These are phyloP conservation scores for Hypanus sabinus DNA, from an alignment of 2,113 vertebrate species.

Conservation along the genomic window DNA sequence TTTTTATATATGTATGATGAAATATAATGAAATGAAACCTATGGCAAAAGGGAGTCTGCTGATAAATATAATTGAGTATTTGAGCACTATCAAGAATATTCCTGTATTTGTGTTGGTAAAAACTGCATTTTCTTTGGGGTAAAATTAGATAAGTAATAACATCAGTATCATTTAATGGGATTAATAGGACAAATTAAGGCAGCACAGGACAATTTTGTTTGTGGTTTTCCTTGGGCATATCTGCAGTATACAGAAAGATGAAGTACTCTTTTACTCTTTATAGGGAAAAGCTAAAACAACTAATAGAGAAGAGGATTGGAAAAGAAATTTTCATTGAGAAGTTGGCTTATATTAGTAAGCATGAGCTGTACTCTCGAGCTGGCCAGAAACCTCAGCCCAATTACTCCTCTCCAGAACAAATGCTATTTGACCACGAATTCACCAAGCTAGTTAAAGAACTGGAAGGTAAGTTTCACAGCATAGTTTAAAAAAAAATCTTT, in stretches of 20 bases:
- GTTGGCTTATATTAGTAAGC: constrained; percentile 89
- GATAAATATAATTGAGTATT: not conserved
- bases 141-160: not conserved
- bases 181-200: not conserved
- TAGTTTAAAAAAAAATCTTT: too few relatives aligned
- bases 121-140: not conserved
- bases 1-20: not conserved
- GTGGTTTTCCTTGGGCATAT: constrained; percentile 20
- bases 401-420: constrained; percentile 82
- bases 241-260: not conserved
- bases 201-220: not conserved
- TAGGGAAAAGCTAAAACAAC: constrained; percentile 94
- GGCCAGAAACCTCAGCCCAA: constrained; percentile 89
- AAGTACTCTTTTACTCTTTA: not conserved
- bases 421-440: constrained; percentile 98
- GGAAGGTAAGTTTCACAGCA: constrained; percentile 65
- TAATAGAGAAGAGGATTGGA: constrained; percentile 94
- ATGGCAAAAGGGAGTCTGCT: not conserved
- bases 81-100: not conserved
- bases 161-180: not conserved
- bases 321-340: constrained; percentile 97
- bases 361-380: constrained; percentile 89
- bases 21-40: not conserved
- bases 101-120: not conserved
- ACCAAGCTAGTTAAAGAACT: constrained; percentile 93